These are phyloP conservation scores for Amphiprion percula DNA, from an alignment of 2,113 vertebrate genomes.

Conservation along the genomic window DNA sequence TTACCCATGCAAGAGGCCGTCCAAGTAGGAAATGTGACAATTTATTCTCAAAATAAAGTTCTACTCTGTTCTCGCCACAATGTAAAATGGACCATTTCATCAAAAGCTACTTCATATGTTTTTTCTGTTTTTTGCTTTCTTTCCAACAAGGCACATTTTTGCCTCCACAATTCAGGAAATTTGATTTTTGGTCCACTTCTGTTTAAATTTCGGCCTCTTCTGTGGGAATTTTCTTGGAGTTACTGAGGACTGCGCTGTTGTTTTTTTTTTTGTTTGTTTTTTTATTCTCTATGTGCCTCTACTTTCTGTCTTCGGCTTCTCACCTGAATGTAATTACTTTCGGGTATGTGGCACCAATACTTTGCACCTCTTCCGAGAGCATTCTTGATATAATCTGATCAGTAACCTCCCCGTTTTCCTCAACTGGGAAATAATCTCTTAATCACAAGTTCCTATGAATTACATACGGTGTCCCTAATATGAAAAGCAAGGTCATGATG, in stretches of 20 bases:
- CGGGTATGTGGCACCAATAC: not conserved
- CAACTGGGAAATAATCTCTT: slow-evolving; percentile 10
- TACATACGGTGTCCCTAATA: not conserved
- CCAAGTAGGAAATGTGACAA: no score
- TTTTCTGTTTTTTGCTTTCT: not conserved
- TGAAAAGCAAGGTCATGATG: not conserved
- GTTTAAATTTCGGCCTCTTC: not conserved
- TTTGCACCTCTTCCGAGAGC: not conserved
- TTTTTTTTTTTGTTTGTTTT: not conserved
- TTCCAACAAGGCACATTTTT: no score
- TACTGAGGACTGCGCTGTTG: not conserved
- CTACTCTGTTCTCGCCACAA: not conserved
- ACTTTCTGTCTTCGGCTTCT: no score
- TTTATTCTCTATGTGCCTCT: no score
- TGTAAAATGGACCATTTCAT: not conserved
- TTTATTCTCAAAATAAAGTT: no score
- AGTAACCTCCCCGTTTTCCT: slow-evolving; percentile 12
- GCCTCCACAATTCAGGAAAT: not conserved
- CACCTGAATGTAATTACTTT: not conserved
- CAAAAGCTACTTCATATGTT: not conserved
- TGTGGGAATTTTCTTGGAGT: not conserved
- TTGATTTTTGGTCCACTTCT: not conserved
- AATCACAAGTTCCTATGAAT: not conserved
- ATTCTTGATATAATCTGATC: slow-evolving; percentile 31
- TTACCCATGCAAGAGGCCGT: no score